These are phyloP conservation scores for Mormoops blainvillei DNA, from an alignment of 2,113 vertebrate genomes.

Conservation along the genomic window DNA sequence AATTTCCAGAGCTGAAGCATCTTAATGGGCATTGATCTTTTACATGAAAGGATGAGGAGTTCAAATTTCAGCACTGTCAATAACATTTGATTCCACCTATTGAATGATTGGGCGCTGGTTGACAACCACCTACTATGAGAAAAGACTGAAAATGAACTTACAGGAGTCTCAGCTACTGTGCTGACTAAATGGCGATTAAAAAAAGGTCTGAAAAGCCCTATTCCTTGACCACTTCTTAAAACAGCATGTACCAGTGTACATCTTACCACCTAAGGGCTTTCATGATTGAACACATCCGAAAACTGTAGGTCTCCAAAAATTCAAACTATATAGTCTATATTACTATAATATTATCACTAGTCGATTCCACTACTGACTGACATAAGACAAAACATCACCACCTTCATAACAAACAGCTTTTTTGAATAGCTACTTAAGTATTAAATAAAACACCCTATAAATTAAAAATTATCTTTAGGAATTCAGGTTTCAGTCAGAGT, in stretches of 20 bases:
- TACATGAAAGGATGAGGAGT: slow-evolving; percentile 54
- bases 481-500: background rate
- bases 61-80: slow-evolving; percentile 65
- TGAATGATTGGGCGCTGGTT: background rate
- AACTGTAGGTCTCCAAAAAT: background rate
- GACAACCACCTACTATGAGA: background rate
- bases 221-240: background rate
- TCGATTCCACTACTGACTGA: background rate
- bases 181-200: background rate
- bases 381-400: background rate
- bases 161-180: background rate
- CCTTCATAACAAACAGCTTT: background rate
- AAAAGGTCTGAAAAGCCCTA: background rate
- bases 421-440: background rate
- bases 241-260: accelerated
- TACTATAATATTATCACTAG: background rate
- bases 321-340: background rate
- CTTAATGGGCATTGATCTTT: slow-evolving; percentile 62
- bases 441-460: background rate
- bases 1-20: slow-evolving; percentile 53
- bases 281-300: background rate
- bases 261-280: background rate
- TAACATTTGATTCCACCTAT: slow-evolving; percentile 40
- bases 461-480: background rate
- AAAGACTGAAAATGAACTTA: slow-evolving; percentile 19